Evolutionary conservation across 2,797 vertebrate genomes (phyloP), one percentile per base, ranked within the genome.

Genomic region (Ibycter americanus): DNA sequence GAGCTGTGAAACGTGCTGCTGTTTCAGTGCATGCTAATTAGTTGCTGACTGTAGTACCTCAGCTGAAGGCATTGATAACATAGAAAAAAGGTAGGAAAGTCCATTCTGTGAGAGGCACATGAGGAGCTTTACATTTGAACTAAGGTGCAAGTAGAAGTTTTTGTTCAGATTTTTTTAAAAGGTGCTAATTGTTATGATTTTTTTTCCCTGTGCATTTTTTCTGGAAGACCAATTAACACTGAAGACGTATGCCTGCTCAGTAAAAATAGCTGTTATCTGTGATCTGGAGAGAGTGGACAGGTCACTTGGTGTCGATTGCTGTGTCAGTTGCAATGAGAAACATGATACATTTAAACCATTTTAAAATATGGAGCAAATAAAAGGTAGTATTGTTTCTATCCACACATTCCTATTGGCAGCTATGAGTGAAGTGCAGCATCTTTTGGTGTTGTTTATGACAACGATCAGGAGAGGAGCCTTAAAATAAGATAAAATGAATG

Each of bases 231-330:
- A 7, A 42, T 77, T 12, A 87, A 47, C 40, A 4, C 4, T 11
- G 36, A 80, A 31, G 86, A 71, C 77, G 32, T 38, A 70, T 7
- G 55, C 2, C 8, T 29, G 81, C 67, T 46, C 9, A 5, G 62
- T 42, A 73, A 32, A 46, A 42, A 6, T 11, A 44, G 34, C 8
- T 61, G 56, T 78, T 78, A 74, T 56, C 70, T 65, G 91, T 23
- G 42, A 85, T 93, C 89, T 20, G 44, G 71, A 65, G 52, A 26
- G 66, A 49, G 66, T 1, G 11, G 47, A 36, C 58, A 22, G 83
- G 86, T 70, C 84, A 22, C 83, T 68, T 0, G 83, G 89, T 96
- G 84, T 92, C 29, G 88, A 38, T 83, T 86, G 83, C 92, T 40
- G 10, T 26, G 58, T 36, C 66, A 29, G 29, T 46, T 49, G 58